Conservation (phyloP, 2,888 invertebrate species). For the Synanthedon tipuliformis region DNA sequence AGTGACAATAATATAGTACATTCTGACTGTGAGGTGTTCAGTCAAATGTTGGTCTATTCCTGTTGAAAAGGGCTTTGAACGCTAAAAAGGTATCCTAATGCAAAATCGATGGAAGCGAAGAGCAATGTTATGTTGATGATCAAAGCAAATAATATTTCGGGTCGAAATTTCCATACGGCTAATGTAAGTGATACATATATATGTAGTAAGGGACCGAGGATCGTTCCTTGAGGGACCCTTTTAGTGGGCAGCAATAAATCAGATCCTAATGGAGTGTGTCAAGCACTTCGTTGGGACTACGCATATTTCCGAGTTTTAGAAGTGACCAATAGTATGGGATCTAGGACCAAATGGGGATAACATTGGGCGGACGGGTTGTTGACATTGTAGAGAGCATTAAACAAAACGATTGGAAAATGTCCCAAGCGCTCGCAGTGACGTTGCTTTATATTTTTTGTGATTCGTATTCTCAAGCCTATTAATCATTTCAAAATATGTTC, state of each 20-base stretch:
- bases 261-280: conserved; percentile 59
- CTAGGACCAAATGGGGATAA: conserved; percentile 27
- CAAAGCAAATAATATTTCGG: conserved; percentile 49
- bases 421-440: background rate
- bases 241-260: conserved; percentile 62
- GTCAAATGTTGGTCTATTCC: no score
- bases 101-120: conserved; percentile 24
- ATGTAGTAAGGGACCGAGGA: conserved; percentile 38
- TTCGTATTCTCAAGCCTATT: background rate
- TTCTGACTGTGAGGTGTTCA: no score
- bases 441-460: background rate
- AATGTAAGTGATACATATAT: conserved; percentile 50
- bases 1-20: no score
- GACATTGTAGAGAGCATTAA: conserved; percentile 27
- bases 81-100: conserved; percentile 10
- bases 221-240: conserved; percentile 58
- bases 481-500: no score
- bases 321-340: conserved; percentile 30
- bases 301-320: conserved; percentile 50
- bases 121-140: conserved; percentile 25
- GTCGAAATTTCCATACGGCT: conserved; percentile 54
- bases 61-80: background rate
- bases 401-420: conserved; percentile 18
- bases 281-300: conserved; percentile 35
- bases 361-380: conserved; percentile 31